Base-by-base conservation (phyloP, 64 coral and sea anemone species). In the Dendronephthya gigantea region DNA sequence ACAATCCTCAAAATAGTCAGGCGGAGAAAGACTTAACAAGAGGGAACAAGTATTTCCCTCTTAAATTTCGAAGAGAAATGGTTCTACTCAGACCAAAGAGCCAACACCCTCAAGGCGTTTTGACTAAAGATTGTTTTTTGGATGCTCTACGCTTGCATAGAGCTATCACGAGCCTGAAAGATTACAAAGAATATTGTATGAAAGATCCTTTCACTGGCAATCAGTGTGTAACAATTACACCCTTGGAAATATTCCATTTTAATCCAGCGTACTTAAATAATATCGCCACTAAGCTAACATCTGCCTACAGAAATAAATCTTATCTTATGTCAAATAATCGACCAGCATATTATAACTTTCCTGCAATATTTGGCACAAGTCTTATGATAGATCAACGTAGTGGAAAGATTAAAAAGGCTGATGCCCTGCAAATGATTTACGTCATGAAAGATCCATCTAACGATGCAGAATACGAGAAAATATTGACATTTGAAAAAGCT, bases 1-100 rank as follows among this genome's bases (percentile, higher is more conserved):
- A 91, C 76, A 69, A 89, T 16, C 93, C 93, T 35, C 93, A 94
- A 62, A 41, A 89, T 15, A 91, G 93, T 49, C 45, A 91, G 86
- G 83, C 86, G 17, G 65, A 87, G 76, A 88, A 89, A 28, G 87
- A 94, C 39, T 48, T 94, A 8, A n/a, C 86, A 39, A 91, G 84
- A 48, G 93, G 87, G 43, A 72, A 89, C 22, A 62, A 89, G 15
- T 83, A 91, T 68, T 94, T 91, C 74, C 40, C 52, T 25, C 62
- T 91, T n/a, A 91, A 94, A 40, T 74, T 91, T 23, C 83, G 93
- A 23, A 48, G 83, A 34, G 87, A 94, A 75, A 40, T 84, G 16
- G 50, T 94, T 14, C 84, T 94, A 22, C 59, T 94, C 16, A 84
- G 82, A 50, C 59, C 90, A 32, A 62, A 91, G 59, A 39, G 37